phyloP scores from a whole-genome alignment of 2,888 invertebrate species.

The Catonia carolina region DNA sequence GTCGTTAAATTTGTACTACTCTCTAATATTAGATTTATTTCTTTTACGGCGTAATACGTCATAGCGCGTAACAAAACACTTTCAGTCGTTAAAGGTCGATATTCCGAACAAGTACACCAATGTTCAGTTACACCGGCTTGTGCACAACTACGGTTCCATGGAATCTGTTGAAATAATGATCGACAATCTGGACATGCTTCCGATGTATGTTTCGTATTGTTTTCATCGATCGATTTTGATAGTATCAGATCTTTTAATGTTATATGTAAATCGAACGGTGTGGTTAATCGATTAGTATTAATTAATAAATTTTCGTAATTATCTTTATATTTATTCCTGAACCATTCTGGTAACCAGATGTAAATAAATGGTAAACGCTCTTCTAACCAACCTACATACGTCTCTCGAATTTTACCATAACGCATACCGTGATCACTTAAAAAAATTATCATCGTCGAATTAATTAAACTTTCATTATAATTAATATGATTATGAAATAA shows the following conservation, averaged over 20 bases:
- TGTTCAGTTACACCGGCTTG: constrained; percentile 62
- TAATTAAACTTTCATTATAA: constrained; percentile 52
- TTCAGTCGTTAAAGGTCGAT: constrained; percentile 37
- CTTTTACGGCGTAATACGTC: constrained; percentile 25
- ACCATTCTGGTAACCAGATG: constrained; percentile 57
- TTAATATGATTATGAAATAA: no score
- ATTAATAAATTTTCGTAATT: constrained; percentile 50
- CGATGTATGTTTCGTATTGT: constrained; percentile 17
- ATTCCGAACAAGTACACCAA: constrained; percentile 68
- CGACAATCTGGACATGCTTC: constrained; percentile 54
- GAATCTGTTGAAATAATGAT: constrained; percentile 54
- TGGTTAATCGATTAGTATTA: constrained; percentile 61
- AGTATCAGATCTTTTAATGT: constrained; percentile 60
- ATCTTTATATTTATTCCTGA: constrained; percentile 49
- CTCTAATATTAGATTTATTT: constrained; percentile 26
- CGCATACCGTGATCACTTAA: constrained; percentile 75
- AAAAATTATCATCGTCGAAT: constrained; percentile 62
- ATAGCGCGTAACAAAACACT: constrained; percentile 26
- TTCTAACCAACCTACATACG: constrained; percentile 67
- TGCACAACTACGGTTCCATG: constrained; percentile 56
- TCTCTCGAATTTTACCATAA: constrained; percentile 62
- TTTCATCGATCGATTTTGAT: constrained; percentile 38
- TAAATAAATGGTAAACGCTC: constrained; percentile 69
- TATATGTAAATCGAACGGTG: constrained; percentile 68
- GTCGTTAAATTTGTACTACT: constrained; percentile 18